phyloP scores from a whole-genome alignment of 2,888 invertebrate genomes.

The Rhorus exstirpatorius region DNA sequence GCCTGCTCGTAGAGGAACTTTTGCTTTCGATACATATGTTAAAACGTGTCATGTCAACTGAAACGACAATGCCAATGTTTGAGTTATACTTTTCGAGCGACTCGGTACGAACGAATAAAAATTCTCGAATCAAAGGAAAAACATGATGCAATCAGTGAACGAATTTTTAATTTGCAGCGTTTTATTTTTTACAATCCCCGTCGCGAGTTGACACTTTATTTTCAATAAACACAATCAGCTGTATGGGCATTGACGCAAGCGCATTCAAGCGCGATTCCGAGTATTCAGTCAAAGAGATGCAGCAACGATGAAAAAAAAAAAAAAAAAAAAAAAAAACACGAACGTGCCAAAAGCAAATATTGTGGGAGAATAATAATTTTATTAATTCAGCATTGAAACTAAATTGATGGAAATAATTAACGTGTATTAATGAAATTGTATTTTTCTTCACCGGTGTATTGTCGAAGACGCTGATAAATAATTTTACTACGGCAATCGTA shows the following conservation, averaged over 20 bases:
- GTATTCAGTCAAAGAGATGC: slow-evolving; percentile 2
- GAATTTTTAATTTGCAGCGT: background rate
- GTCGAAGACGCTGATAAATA: background rate
- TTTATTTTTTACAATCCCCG: background rate
- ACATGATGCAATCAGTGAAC: background rate
- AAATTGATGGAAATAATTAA: slow-evolving; percentile 13
- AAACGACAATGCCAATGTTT: too few relatives aligned
- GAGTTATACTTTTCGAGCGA: too few relatives aligned
- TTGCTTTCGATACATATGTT: too few relatives aligned
- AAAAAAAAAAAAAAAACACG: slow-evolving; percentile 13
- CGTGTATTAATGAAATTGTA: background rate
- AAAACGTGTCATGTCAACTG: too few relatives aligned
- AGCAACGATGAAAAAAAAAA: background rate
- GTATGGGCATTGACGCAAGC: background rate
- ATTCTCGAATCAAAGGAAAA: too few relatives aligned
- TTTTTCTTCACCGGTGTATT: slow-evolving; percentile 6
- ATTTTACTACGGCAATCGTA: background rate
- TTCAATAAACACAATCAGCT: background rate
- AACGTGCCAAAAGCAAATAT: slow-evolving; percentile 16
- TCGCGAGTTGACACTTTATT: slow-evolving; percentile 1
- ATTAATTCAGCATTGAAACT: slow-evolving; percentile 23
- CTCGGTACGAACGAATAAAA: too few relatives aligned
- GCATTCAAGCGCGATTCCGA: background rate
- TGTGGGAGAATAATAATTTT: slow-evolving; percentile 7
- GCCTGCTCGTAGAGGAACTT: too few relatives aligned